A percentile compares a stretch with the other conserved stretches of the same genome.
These are phyloP conservation scores for Piliocolobus tephrosceles DNA, from an alignment of 2,113 vertebrate species.

Conservation along the genomic window DNA sequence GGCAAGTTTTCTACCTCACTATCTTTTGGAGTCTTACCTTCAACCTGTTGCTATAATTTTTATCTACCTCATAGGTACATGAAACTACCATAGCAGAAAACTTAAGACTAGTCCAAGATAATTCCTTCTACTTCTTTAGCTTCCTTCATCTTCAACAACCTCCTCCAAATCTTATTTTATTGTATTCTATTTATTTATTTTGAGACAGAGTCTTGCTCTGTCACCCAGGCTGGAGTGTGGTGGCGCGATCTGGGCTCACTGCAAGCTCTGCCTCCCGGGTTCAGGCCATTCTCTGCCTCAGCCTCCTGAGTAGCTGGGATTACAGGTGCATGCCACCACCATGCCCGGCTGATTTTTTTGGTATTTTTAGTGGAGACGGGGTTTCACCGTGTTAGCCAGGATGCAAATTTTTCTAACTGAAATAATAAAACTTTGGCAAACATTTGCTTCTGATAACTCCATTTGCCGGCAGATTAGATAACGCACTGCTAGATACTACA, in stretches of 20 bases:
- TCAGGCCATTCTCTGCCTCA: no score
- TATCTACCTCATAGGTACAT: background rate
- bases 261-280: no score
- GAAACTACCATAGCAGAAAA: background rate
- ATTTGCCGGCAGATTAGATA: background rate
- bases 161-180: background rate
- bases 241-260: no score
- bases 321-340: no score
- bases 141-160: background rate
- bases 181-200: no score
- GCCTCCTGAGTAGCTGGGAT: no score
- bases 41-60: background rate
- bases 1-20: background rate
- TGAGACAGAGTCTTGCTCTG: no score
- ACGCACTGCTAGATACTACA: background rate
- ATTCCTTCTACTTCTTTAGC: background rate
- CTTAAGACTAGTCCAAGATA: background rate
- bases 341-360: no score
- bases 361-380: no score
- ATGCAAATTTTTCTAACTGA: background rate
- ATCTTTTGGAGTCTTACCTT: background rate
- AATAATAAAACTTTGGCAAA: background rate
- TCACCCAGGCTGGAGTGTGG: no score
- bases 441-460: background rate
- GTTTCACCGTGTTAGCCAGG: no score